Base-by-base conservation (phyloP, 1,140 invertebrate genomes). In the Sitobion miscanthi region DNA sequence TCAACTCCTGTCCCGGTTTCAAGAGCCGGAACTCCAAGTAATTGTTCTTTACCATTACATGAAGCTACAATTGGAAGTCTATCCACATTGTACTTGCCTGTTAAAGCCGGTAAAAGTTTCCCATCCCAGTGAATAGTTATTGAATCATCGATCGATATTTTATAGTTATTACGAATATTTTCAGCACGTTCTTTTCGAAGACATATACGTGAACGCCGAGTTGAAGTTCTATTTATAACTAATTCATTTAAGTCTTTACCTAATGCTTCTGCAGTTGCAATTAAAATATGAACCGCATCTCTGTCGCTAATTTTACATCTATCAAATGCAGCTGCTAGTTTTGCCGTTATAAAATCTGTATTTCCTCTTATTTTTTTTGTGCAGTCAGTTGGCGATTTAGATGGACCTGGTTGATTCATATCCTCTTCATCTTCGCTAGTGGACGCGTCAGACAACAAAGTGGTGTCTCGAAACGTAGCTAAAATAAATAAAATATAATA, bases 261-360 rank as follows among this genome's bases (percentile, higher is more conserved):
- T 85, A 85, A 94, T 25, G 93, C 86, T 88, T 94, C 94, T 54
- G 93, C 94, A 49, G 92, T 42, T 30, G 94, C 93, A 90, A 93
- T 88, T 42, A 94, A 93, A 77, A 94, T 77, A 62, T 94, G 93
- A 23, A 94, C 94, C 25, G 93, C 93, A 94, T 94, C 93, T 57
- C 94, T 87, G 57, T 94, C 94, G 52, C 91, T 90, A 83, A 94
- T 87, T 47, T 94, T 85, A 69, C 94, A 94, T 86, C 93, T 94
- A 86, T 94, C 94, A 9, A 94, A n/a, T 25, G 93, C 94, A 54
- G 93, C 47, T 42, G 94, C 94, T 1, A 94, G 49, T 94, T 94
- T 94, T 91, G 6, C 20, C 20, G 82, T 83, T 0, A 83, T 42
- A 3, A 83, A 83, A 83, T 83, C 21, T 42, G 1, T 83, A 83